phyloP scores from a whole-genome alignment of 37 sponge, comb jelly and placozoan genomes.

The Diacarnus erythraeanus region DNA sequence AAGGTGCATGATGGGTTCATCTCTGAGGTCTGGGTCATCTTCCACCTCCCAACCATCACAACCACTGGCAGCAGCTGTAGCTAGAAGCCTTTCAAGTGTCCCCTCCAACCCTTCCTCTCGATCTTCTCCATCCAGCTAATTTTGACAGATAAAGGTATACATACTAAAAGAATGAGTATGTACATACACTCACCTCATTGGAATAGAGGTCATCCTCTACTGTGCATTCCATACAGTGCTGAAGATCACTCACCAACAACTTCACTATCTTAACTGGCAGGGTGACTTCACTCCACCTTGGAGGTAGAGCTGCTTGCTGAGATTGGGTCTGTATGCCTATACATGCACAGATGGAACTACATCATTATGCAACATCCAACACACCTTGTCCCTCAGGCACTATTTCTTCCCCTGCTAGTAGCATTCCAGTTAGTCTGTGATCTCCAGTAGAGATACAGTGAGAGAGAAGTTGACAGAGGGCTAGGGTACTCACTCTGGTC shows the following conservation, averaged over 20 bases:
- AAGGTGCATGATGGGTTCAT: constrained; percentile 67
- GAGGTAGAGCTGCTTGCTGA: constrained; percentile 11
- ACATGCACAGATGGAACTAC: too few relatives aligned
- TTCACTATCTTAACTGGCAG: constrained; percentile 75
- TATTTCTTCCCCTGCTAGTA: constrained; percentile 48
- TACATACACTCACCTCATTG: not conserved
- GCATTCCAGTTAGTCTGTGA: constrained; percentile 33
- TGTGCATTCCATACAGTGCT: constrained; percentile 16
- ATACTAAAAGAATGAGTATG: too few relatives aligned
- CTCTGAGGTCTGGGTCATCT: constrained; percentile 73
- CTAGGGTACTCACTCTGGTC: constrained; percentile 53
- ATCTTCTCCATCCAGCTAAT: constrained; percentile 10
- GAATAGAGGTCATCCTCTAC: not conserved
- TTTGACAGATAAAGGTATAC: too few relatives aligned
- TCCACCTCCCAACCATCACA: constrained; percentile 54
- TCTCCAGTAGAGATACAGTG: constrained; percentile 63
- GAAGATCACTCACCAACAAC: constrained; percentile 63
- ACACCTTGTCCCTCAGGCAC: not conserved
- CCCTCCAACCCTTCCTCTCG: not conserved
- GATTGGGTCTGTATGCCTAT: constrained; percentile 65
- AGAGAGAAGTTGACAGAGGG: constrained; percentile 52
- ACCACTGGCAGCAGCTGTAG: not conserved
- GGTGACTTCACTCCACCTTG: constrained; percentile 34
- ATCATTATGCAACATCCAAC: not conserved
- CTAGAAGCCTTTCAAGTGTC: constrained; percentile 24